Base-by-base conservation (phyloP, 2,113 vertebrate species). In the Istiophorus platypterus region DNA sequence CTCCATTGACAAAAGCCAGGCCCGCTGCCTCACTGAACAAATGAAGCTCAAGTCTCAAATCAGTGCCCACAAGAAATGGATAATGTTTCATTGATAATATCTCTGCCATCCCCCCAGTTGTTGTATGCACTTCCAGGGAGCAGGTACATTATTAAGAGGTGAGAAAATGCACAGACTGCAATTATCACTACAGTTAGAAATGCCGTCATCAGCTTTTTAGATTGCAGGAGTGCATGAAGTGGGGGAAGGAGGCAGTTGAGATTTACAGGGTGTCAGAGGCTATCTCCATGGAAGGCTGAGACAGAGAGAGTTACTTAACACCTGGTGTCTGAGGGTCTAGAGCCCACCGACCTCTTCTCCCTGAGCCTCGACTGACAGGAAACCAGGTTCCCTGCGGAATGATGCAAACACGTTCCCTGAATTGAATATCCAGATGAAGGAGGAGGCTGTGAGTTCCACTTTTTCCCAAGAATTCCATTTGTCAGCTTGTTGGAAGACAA, bases 1-100 rank as follows among this genome's bases (percentile, higher is more conserved):
- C 63, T 76, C 72, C 58, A 58, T 51, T 47, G 80, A 80, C 56
- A 24, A 62, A 63, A 81, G 76, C 69, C 76, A 73, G 57, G 57
- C 18, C 14, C 62, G 39, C 73, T 29, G 70, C 58, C 31, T 81
- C 56, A 51, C 24, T 45, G 0, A 41, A 37, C 72, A 24, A 52
- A 85, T 31, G 56, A 67, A 11, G 2, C 54, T 80, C 51, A 62
- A 81, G 17, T 37, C 37, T 2, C n/a, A 79, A 85, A 83, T 81
- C 79, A 74, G 51, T 87, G 62, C 1, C n/a, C n/a, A 10, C 1
- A 5, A 67, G 17, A 49, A 59, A 64, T 52, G 5, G 27, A 80
- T 67, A 13, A 29, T n/a, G 5, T 71, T 65, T 59, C 68, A 58
- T 51, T 76, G 41, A 64, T 39, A 70, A 14, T 67, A 4, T 78